Base-by-base conservation (phyloP, 2,888 invertebrate species). In the Synergus laeviventris region DNA sequence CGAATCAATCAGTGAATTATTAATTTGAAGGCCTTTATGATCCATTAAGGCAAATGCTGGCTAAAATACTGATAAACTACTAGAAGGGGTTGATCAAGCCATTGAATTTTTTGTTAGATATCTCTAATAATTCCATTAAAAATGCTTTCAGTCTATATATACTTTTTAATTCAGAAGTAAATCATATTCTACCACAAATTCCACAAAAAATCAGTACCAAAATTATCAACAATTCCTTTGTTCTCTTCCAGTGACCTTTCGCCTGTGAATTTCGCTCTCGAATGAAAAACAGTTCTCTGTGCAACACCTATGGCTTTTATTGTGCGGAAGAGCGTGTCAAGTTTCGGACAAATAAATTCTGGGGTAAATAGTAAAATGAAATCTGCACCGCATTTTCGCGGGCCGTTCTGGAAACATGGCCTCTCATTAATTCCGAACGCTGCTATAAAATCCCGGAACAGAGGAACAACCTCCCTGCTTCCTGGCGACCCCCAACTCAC, bases 361-460 rank as follows among this genome's bases (percentile, higher is more conserved):
- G 77, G 78, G 83, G 81, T 85, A 86, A 87, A 87, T 85, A 84
- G 86, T 85, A 82, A 87, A 87, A 87, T 86, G 85, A 87, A 87
- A 87, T 87, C 87, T 84, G 83, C 81, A 84, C 85, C 83, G 80
- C 82, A 84, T 81, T n/a, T n/a, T 84, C 83, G 75, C 64, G 75
- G 84, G 82, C 79, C 84, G 84, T 83, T 83, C 83, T 84, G 84
- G 87, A 87, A 87, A 87, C 86, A 87, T 83, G 84, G 83, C 82
- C 84, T 82, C 86, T 87, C 87, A 85, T 87, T 88, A 87, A 87
- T 87, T 87, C 85, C 84, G 81, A 84, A 81, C 85, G 82, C 81
- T 80, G 83, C 84, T 83, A 85, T 86, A 85, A 87, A 87, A 84
- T 82, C 81, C 81, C 82, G 82, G 84, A 83, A 83, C 82, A 83